Conservation (phyloP, 2,113 vertebrate species). For the Phainopepla nitens region DNA sequence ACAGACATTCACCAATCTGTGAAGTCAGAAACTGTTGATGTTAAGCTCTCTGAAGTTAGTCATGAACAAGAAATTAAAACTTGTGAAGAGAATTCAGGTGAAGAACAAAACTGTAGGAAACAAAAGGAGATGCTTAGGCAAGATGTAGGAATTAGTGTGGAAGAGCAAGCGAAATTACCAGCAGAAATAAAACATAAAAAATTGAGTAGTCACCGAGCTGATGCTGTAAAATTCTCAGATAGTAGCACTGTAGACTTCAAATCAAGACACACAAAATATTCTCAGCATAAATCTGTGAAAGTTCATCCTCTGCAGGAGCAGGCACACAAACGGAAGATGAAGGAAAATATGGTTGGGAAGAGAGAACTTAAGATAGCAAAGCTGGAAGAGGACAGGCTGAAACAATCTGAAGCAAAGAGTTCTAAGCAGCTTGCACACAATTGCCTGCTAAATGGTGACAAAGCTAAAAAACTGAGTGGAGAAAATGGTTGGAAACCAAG, state of each 20-base stretch:
- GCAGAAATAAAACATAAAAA: not conserved
- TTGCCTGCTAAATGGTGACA: not conserved
- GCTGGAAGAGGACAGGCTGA: not conserved
- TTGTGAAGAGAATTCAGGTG: not conserved
- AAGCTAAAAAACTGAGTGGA: conserved; percentile 14
- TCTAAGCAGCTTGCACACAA: not conserved
- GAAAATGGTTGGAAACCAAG: not conserved
- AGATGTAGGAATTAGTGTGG: not conserved
- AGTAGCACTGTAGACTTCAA: not conserved
- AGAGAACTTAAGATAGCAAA: conserved; percentile 13
- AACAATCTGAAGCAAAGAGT: not conserved
- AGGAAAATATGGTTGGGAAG: not conserved
- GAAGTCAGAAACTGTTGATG: conserved; percentile 22
- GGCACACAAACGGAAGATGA: conserved; percentile 47
- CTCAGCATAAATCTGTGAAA: conserved; percentile 4
- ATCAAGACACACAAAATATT: not conserved
- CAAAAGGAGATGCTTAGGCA: not conserved
- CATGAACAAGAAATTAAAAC: conserved; percentile 23
- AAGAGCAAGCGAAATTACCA: not conserved
- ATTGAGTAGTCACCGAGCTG: not conserved
- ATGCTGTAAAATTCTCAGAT: not conserved
- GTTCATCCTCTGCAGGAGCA: conserved; percentile 40
- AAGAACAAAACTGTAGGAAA: not conserved
- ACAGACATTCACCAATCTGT: not conserved
- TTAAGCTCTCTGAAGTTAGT: not conserved